A percentile compares a stretch with the other conserved stretches of the same genome.
phyloP scores from a whole-genome alignment of 2,797 vertebrate species.

The Cossypha dichroa region DNA sequence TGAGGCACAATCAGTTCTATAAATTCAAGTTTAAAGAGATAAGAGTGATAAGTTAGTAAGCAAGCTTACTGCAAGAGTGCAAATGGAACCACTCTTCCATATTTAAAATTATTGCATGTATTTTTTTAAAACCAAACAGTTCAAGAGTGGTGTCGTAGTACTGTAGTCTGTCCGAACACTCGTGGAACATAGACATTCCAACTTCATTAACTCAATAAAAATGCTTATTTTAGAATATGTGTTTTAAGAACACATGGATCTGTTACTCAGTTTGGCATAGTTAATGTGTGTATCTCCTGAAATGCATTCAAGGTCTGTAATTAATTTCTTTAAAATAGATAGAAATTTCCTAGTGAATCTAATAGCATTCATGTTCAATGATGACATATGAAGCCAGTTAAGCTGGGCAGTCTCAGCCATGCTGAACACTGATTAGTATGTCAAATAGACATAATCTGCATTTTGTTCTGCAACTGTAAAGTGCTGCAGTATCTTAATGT shows the following conservation, averaged over 20 bases:
- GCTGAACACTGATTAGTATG: not conserved
- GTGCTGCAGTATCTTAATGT: not conserved
- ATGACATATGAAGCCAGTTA: not conserved
- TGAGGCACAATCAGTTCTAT: constrained; percentile 5
- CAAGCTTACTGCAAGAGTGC: not conserved
- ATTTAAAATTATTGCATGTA: not conserved
- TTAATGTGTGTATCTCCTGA: not conserved
- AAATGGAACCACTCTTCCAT: not conserved
- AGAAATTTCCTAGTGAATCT: not conserved
- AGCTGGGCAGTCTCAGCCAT: not conserved
- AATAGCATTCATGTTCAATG: not conserved
- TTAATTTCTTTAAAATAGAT: not conserved
- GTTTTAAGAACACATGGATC: not conserved
- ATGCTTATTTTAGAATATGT: not conserved
- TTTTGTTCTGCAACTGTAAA: not conserved
- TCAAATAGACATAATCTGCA: not conserved
- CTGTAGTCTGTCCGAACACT: not conserved
- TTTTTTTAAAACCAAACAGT: not conserved
- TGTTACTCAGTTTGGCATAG: not conserved
- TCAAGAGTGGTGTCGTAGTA: not conserved
- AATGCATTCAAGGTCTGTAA: not conserved
- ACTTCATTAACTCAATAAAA: not conserved
- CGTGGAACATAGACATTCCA: not conserved
- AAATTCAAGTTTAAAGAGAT: constrained; percentile 12
- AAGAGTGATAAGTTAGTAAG: not conserved